Base-by-base conservation (phyloP, 2,797 vertebrate genomes). In the Hyperoplus lanceolatus region DNA sequence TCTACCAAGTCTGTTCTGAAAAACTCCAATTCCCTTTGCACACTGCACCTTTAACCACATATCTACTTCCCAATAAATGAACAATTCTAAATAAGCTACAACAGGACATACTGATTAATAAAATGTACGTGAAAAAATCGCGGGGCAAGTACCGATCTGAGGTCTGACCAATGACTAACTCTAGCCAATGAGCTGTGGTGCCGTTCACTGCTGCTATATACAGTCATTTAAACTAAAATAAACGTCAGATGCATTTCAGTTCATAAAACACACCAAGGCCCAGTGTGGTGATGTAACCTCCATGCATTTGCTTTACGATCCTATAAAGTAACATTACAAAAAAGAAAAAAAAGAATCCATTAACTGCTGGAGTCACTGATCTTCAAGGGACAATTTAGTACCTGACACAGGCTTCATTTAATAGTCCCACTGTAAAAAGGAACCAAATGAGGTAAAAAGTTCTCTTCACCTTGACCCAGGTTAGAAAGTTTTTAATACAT, bases 331-430 rank as follows among this genome's bases (percentile, higher is more conserved):
- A 77, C 59, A 66, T 80, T 81, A 58, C 46, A 79, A 72, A 73
- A 57, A 82, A 80, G 51, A 87, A 50, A 79, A 72, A 73, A 57
- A 82, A 80, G 51, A 87, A 80, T 81, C 42, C 67, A 54, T 69
- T 76, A 80, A 89, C 81, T 53, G 46, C 58, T 50, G 53, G 5
- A 73, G 61, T 62, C 73, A 75, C 4, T 76, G 62, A 73, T 82
- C 75, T 87, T 83, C 41, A 71, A 82, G 77, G 79, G 75, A 81
- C 64, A 83, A 72, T 87, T 84, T 80, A 85, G 50, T 53, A 66
- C 63, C 70, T 77, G 80, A 58, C 67, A 79, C 53, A 58, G 68
- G 36, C 58, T 57, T 49, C 39, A 61, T 83, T 82, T 78, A 80
- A 84, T 74, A 79, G 49, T 82, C 57, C 55, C n/a, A 77, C 66